These are phyloP conservation scores for Brachyptera risi DNA, from an alignment of 2,888 invertebrate species.

Conservation along the genomic window DNA sequence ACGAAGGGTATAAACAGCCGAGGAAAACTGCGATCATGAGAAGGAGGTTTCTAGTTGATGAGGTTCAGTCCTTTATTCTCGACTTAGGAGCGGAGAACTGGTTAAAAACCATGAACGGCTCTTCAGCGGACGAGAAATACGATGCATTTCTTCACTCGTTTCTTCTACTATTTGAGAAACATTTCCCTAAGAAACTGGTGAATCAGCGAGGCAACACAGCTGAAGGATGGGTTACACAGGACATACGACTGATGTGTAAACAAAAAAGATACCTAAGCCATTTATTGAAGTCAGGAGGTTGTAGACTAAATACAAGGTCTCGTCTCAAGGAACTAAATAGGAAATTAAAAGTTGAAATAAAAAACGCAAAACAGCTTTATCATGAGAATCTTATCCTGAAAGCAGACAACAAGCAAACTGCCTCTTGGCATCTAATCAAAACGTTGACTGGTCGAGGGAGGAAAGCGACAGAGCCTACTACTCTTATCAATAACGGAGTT, in stretches of 20 bases:
- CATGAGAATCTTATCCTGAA: no score
- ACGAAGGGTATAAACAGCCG: not conserved
- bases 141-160: not conserved
- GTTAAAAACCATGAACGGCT: not conserved
- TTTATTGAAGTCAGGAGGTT: not conserved
- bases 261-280: not conserved
- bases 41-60: not conserved
- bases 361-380: no score
- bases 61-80: not conserved
- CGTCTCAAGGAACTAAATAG: no score
- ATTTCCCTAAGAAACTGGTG: not conserved
- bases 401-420: no score
- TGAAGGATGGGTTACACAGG: conserved; percentile 9
- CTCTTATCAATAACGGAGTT: no score
- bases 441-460: no score
- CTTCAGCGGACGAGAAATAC: not conserved
- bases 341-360: no score
- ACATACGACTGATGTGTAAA: not conserved
- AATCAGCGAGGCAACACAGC: not conserved
- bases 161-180: not conserved
- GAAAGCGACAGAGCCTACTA: no score
- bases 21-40: not conserved
- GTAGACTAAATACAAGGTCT: no score
- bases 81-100: not conserved
- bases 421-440: no score